Evolutionary conservation across 2,888 invertebrate species (phyloP), one percentile per base, ranked within the genome.

Genomic region (Tineola bisselliella): DNA sequence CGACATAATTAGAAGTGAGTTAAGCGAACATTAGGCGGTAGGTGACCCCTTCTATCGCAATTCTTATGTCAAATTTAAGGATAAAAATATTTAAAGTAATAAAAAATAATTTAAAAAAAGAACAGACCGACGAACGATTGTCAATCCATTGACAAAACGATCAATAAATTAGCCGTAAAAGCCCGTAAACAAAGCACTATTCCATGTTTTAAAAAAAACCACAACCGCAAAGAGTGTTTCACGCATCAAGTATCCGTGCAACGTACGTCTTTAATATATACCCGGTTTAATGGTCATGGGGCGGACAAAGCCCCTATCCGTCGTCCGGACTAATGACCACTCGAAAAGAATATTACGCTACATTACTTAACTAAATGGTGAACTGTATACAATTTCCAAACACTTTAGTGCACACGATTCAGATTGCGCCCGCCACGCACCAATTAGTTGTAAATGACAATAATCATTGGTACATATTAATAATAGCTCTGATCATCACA

Each of bases 301-400:
- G 78, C 76, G 76, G 74, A 72, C 76, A 74, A 74, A 77, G 72
- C 48, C 48, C 48, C 15, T 38, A 38, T 72, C 74, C 72, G 74
- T 72, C 69, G 38, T 72, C 74, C 77, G 74, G 76, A 81, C 81
- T 84, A 87, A 86, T 84, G 84, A 81, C 81, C 79, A 81, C 79
- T 81, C 75, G 75, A 77, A 80, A 75, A 77, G 83, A 79, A 80
- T 83, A 84, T 83, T 81, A 82, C 81, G 70, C 72, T 71, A 69
- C 67, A 69, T 13, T 70, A 67, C 69, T 69, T 72, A 71, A 72
- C 73, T 76, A 74, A 74, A 72, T 73, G 75, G 77, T 76, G 74
- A 72, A 73, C 71, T 67, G 48, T 48, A n/a, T 48, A 48, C 48
- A 8, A 31, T 17, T 48, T 48, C 38, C 38, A 10, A 31, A 31